Percentiles rank a stretch among this genome's conserved stretches.
Evolutionary conservation across 2,797 vertebrate species (phyloP).

Genomic region (Pseudomugil gertrudae): DNA sequence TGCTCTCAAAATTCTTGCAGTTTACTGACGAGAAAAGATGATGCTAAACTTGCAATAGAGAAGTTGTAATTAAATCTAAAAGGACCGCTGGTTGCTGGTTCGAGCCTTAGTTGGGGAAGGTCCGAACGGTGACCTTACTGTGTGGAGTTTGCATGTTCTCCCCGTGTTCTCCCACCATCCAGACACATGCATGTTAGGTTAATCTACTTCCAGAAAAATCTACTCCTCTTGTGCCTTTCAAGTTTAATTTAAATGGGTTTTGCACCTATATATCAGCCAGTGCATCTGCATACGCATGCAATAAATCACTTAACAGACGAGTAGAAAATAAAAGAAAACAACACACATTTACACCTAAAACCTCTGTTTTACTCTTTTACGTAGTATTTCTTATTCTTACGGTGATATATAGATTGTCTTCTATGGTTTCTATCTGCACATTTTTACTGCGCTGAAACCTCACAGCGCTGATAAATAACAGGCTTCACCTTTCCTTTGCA

Average conservation of each 20-base stretch:
- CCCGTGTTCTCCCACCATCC: too few species aligned
- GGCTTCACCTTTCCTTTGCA: conserved; percentile 66
- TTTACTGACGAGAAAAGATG: too few species aligned
- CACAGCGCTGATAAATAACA: conserved; percentile 75
- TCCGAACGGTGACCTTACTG: too few species aligned
- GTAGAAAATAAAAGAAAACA: conserved; percentile 37
- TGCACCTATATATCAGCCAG: neutral
- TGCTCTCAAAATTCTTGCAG: too few species aligned
- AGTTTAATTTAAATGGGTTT: neutral
- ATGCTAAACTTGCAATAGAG: too few species aligned
- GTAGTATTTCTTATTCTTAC: conserved; percentile 40
- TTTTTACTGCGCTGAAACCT: conserved; percentile 70
- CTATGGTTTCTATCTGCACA: conserved; percentile 55
- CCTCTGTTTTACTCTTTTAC: conserved; percentile 39
- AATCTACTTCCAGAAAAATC: too few species aligned
- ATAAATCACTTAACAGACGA: conserved; percentile 20
- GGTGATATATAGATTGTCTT: conserved; percentile 64
- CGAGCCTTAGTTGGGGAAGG: too few species aligned
- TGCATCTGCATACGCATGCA: conserved; percentile 4
- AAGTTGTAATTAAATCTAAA: too few species aligned
- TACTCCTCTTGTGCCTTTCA: neutral
- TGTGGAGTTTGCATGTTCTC: too few species aligned
- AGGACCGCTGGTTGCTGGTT: too few species aligned
- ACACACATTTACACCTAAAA: conserved; percentile 21
- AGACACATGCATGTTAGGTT: too few species aligned